Conservation (phyloP, 2,888 invertebrate species). For the Amiota mariae region DNA sequence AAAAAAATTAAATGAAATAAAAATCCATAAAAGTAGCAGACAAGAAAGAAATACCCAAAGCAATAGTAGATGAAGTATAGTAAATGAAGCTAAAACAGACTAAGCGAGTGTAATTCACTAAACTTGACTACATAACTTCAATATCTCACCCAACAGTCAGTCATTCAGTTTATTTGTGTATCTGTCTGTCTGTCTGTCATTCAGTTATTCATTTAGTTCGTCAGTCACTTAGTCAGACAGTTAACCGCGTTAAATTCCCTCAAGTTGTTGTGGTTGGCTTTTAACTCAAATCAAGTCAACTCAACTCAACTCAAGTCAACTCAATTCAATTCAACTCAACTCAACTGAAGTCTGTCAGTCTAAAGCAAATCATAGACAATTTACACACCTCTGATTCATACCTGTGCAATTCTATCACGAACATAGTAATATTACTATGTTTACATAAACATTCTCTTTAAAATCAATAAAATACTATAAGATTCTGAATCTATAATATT, state of each 20-base stretch:
- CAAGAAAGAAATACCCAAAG: not conserved
- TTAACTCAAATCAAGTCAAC: not conserved
- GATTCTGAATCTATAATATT: no score
- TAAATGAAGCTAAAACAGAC: constrained; percentile 1
- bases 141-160: not conserved
- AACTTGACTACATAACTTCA: not conserved
- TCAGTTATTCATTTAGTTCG: not conserved
- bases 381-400: not conserved
- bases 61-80: not conserved
- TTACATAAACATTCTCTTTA: no score
- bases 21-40: not conserved
- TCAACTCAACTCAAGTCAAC: not conserved
- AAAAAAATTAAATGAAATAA: no score
- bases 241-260: not conserved
- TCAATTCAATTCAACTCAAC: not conserved
- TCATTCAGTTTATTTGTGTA: no score
- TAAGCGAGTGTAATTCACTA: no score
- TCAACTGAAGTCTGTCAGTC: not conserved
- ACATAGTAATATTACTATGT: no score
- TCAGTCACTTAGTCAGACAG: constrained; percentile 8
- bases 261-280: constrained; percentile 9
- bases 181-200: no score
- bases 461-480: no score
- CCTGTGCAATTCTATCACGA: no score
- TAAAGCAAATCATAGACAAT: not conserved